Conservation (phyloP, 1,140 invertebrate genomes). For the Apocrypta bakeri region DNA sequence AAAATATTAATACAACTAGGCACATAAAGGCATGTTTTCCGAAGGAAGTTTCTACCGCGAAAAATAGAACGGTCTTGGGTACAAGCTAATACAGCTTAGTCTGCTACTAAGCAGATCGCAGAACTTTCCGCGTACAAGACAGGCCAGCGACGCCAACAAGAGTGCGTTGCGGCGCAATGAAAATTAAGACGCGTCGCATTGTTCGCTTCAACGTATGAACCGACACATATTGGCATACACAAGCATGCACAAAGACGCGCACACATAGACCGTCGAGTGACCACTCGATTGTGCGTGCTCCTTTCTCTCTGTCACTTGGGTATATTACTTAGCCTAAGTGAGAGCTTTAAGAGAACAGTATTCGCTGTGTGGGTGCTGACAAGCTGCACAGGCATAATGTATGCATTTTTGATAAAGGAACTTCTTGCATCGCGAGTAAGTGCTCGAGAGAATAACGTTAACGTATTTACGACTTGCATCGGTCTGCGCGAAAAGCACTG, state of each 20-base stretch:
- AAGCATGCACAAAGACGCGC: neutral
- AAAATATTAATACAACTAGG: too few species aligned
- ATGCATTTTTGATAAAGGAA: constrained; percentile 37
- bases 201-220: neutral
- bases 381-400: neutral
- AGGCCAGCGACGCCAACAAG: neutral
- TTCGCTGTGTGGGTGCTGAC: neutral
- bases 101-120: too few species aligned
- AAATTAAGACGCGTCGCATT: constrained; percentile 41
- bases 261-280: constrained; percentile 21
- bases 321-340: constrained; percentile 11
- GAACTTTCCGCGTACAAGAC: too few species aligned
- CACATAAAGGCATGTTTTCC: too few species aligned
- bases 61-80: too few species aligned
- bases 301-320: neutral
- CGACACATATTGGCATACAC: too few species aligned
- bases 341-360: neutral
- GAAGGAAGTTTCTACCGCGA: too few species aligned
- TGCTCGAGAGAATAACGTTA: neutral
- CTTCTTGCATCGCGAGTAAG: neutral
- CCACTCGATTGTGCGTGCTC: constrained; percentile 1
- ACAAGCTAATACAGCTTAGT: too few species aligned
- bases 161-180: neutral
- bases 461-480: neutral
- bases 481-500: too few species aligned